Percentiles rank a stretch among this genome's conserved stretches.
Evolutionary conservation across 2,888 invertebrate species (phyloP).

Genomic region (Halictus quadricinctus): DNA sequence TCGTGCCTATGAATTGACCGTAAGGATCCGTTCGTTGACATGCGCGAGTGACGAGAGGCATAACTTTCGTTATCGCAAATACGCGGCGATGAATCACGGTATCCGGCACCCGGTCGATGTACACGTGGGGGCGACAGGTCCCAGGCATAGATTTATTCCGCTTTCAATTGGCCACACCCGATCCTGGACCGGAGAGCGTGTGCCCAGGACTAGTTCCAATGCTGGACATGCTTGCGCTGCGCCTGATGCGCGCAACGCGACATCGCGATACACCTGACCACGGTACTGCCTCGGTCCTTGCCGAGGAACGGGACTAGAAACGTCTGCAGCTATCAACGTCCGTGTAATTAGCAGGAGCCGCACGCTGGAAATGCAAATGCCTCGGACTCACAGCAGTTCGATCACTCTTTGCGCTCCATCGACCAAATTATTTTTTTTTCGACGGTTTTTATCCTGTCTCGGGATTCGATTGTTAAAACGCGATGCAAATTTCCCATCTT

Average conservation of each 20-base stretch:
- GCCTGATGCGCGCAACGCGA: not conserved
- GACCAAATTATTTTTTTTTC: no score
- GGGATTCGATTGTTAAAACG: no score
- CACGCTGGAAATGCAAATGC: not conserved
- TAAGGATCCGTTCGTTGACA: conserved; percentile 70
- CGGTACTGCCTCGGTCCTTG: not conserved
- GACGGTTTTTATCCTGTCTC: no score
- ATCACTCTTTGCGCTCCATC: not conserved
- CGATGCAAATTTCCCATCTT: no score
- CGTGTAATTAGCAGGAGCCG: not conserved
- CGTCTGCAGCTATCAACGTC: not conserved
- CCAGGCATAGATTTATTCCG: conserved; percentile 34
- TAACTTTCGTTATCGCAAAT: conserved; percentile 75
- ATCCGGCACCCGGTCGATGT: conserved; percentile 46
- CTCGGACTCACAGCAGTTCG: not conserved
- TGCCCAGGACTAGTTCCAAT: not conserved
- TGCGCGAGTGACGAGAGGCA: conserved; percentile 71
- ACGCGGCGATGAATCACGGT: conserved; percentile 71
- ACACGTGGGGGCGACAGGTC: conserved; percentile 42
- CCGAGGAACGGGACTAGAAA: not conserved
- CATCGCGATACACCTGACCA: not conserved
- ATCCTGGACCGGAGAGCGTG: not conserved
- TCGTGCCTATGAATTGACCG: conserved; percentile 36
- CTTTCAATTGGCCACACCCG: conserved; percentile 43
- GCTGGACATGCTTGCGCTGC: not conserved